Base-by-base conservation (phyloP, 2,113 vertebrate genomes). In the Brachyistius frenatus region DNA sequence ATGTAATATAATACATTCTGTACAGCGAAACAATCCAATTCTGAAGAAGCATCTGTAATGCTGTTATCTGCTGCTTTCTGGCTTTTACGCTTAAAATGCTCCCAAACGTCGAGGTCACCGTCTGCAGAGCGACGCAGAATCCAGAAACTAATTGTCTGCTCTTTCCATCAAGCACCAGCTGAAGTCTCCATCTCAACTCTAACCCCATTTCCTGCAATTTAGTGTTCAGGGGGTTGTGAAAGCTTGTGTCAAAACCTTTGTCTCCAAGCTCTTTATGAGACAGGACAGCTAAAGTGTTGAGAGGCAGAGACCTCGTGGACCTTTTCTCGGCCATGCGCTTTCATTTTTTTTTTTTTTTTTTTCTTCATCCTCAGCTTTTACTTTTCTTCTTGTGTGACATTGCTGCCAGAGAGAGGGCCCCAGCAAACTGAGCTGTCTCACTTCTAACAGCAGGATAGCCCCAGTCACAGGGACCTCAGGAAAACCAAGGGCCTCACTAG, bases 231-330 rank as follows among this genome's bases (percentile, higher is more conserved):
- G 64, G 55, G 41, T 80, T 80, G 83, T 88, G 88, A 89, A 88
- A 88, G 85, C 88, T 78, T 46, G 41, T 83, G 85, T 92, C 84
- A 81, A 79, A 89, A 74, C 82, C 76, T 86, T 79, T 78, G 75
- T 69, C 60, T 67, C 74, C 53, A 0, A 50, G 63, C 81, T 74
- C 83, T 91, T 92, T 89, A 85, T 79, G 70, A 85, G 71, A 83
- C 77, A 33, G 76, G 86, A 85, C 84, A 81, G 80, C 64, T 35
- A 70, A 84, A 88, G 83, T 73, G 83, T 81, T 87, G 73, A 89
- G 73, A 76, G 80, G 73, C 39, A 30, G 2, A 2, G 83, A 86
- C 87, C 79, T 79, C 3, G 35, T 86, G 76, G 84, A 91, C 91
- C 84, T 89, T 89, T 86, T 72, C 56, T 75, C 37, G 3, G 62